These are phyloP conservation scores for Drosophila ercepeae DNA, from an alignment of 1,140 invertebrate genomes.

Conservation along the genomic window DNA sequence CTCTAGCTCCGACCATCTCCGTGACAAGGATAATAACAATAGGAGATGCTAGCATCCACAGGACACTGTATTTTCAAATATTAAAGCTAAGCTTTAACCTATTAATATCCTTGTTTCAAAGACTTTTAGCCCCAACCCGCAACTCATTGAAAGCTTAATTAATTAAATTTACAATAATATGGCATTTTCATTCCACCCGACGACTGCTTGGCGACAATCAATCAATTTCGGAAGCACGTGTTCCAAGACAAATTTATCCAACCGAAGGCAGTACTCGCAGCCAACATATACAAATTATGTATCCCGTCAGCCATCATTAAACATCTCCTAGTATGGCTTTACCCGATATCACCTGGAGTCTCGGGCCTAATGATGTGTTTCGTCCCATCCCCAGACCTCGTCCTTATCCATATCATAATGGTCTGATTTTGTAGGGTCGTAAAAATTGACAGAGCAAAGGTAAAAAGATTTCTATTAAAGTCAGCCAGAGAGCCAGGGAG, in stretches of 20 bases:
- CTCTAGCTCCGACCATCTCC: background rate
- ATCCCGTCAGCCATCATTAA: slow-evolving; percentile 3
- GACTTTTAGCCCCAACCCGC: background rate
- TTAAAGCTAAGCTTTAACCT: background rate
- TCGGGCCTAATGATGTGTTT: background rate
- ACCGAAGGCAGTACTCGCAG: background rate
- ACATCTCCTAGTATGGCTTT: background rate
- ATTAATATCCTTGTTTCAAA: background rate
- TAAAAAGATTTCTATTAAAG: background rate
- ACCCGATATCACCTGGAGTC: background rate
- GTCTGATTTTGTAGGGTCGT: background rate
- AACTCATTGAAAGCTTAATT: background rate
- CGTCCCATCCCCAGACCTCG: background rate
- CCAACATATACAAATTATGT: background rate
- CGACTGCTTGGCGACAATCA: background rate
- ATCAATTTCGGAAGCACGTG: slow-evolving; percentile 1
- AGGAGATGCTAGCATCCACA: background rate
- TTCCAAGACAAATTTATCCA: slow-evolving; percentile 2
- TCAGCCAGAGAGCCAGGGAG: background rate
- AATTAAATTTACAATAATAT: slow-evolving; percentile 2
- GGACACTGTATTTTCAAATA: background rate
- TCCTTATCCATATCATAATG: background rate
- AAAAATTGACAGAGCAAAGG: background rate
- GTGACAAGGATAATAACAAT: slow-evolving; percentile 1
- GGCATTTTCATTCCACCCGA: background rate